Evolutionary conservation across 1,140 invertebrate species (phyloP).

Genomic region (Eumaeus atala): DNA sequence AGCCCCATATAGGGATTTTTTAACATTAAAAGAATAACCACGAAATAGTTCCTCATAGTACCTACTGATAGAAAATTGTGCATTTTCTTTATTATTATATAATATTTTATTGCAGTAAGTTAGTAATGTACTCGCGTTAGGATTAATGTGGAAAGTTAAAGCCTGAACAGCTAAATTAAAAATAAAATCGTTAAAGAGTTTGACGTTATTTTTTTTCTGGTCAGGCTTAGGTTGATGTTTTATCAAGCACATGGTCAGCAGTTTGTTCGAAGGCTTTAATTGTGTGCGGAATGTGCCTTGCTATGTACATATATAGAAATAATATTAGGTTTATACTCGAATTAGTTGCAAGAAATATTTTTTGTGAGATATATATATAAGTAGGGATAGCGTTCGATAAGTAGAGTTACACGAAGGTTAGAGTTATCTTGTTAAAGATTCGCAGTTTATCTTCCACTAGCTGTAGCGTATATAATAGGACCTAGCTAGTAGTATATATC

Average conservation of each 20-base stretch:
- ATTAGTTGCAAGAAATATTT: slow-evolving; percentile 73
- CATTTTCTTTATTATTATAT: slow-evolving; percentile 68
- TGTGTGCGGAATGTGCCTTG: slow-evolving; percentile 76
- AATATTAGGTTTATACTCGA: slow-evolving; percentile 73
- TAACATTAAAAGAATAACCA: slow-evolving; percentile 55
- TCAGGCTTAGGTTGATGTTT: slow-evolving; percentile 58
- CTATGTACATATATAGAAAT: slow-evolving; percentile 65
- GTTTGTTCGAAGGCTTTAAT: slow-evolving; percentile 64
- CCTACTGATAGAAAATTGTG: slow-evolving; percentile 72
- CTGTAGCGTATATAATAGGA: slow-evolving; percentile 60
- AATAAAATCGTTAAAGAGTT: slow-evolving; percentile 10
- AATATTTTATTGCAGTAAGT: slow-evolving; percentile 66
- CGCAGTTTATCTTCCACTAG: slow-evolving; percentile 73
- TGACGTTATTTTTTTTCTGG: slow-evolving; percentile 31
- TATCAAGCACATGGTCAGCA: slow-evolving; percentile 66
- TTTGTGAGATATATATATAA: slow-evolving; percentile 70
- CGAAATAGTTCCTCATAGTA: slow-evolving; percentile 72
- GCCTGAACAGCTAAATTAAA: slow-evolving; percentile 32
- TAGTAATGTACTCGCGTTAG: slow-evolving; percentile 59
- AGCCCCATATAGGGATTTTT: slow-evolving; percentile 38
- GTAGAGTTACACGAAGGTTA: slow-evolving; percentile 58
- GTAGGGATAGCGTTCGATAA: slow-evolving; percentile 59
- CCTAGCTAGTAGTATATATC: slow-evolving; percentile 53
- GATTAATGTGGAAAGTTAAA: slow-evolving; percentile 32
- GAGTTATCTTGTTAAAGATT: slow-evolving; percentile 69